Evolutionary conservation across 2,797 vertebrate genomes (phyloP).

Genomic region (Catamblyrhynchus diadema): DNA sequence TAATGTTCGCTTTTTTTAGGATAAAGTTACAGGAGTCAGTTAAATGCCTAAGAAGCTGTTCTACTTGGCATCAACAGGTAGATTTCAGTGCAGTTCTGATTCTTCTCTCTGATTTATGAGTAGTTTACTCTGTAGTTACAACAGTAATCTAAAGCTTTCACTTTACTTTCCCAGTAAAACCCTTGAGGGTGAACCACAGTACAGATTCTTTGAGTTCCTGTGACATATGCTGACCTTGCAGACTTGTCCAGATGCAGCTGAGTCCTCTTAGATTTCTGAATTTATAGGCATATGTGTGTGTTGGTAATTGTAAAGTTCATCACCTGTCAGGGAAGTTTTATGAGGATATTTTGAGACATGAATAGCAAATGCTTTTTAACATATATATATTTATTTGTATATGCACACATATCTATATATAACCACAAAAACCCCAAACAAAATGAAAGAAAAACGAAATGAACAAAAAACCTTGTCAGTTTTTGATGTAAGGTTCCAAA

Average conservation of each 20-base stretch:
- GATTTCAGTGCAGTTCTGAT: not conserved
- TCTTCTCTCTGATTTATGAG: not conserved
- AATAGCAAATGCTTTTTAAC: not conserved
- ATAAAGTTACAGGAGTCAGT: not conserved
- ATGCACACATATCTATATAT: not conserved
- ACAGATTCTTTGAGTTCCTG: not conserved
- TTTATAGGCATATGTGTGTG: not conserved
- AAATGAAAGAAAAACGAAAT: not conserved
- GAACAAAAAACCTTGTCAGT: not conserved
- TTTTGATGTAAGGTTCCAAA: not conserved
- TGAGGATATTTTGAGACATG: not conserved
- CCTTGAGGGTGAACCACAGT: not conserved
- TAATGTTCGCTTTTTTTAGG: not conserved
- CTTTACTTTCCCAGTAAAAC: not conserved
- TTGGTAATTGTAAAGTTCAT: conserved; percentile 1
- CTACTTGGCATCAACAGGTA: not conserved
- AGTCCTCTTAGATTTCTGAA: conserved; percentile 5
- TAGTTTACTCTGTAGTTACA: not conserved
- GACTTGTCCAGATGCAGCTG: not conserved
- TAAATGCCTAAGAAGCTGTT: not conserved
- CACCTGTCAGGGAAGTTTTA: not conserved
- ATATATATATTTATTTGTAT: not conserved
- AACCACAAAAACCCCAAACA: not conserved
- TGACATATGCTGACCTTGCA: conserved; percentile 19
- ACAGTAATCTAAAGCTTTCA: conserved; percentile 1